Base-by-base conservation (phyloP, 2,888 invertebrate genomes). In the Diabrotica balteata region DNA sequence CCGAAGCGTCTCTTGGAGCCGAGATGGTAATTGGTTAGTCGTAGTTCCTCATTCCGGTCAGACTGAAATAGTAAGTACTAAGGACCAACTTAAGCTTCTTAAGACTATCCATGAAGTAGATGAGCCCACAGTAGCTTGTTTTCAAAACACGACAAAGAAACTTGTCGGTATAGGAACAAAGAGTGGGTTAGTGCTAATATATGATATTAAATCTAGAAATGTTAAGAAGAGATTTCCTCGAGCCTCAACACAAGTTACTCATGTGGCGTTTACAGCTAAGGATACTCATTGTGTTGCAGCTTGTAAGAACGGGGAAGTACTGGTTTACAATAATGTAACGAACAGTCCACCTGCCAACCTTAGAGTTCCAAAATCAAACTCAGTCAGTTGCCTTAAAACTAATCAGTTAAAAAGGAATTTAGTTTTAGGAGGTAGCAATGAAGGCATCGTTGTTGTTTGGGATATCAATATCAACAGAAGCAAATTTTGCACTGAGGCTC, bases 381-480 rank as follows among this genome's bases (percentile, higher is more conserved):
- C 80, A 4, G 73, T 83, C 6, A 81, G 79, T 11, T 77, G 79
- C 54, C 71, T 84, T 32, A 73, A 76, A 66, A 79, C 80, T 7
- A 83, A 82, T 68, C 75, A 77, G 0, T 72, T 73, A n/a, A 82
- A 80, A 72, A 74, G 79, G 43, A 80, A 81, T 72, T 74, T 81
- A 32, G 67, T 84, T 6, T 73, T 78, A 5, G 81, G 78, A 6
- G 83, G 83, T 7, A 83, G 83, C 66, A 79, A 80, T 45, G 83
- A 83, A 71, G 84, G 84, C 0, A 72, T 82, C 11, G 79, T 84
- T 6, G 80, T 76, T n/a, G 78, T 82, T 47, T 84, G 83, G 83
- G 84, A 84, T 71, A 80, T 78, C 7, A 82, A 83, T 63, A 74
- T 74, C 3, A 80, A 77, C 62, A 79, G 79, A 70, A 72, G 75